phyloP scores from a whole-genome alignment of 2,113 vertebrate genomes.

The Upupa epops region DNA sequence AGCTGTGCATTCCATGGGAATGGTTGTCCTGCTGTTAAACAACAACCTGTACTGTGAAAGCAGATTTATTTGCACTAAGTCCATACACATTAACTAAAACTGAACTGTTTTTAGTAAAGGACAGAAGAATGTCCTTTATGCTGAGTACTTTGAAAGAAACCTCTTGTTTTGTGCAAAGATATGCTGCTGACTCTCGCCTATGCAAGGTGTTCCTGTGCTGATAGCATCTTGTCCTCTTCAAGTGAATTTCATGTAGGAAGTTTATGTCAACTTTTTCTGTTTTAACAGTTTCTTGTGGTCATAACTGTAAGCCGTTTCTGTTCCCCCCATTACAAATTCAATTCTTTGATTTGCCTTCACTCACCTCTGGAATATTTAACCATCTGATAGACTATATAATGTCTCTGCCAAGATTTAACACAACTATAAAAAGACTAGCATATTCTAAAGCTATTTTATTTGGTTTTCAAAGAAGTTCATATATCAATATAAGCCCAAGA shows the following conservation, averaged over 20 bases:
- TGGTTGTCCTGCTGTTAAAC: background rate
- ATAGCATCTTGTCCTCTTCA: slow-evolving; percentile 55
- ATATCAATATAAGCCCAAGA: background rate
- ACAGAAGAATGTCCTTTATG: background rate
- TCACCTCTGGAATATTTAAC: slow-evolving; percentile 11
- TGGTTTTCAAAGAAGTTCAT: background rate
- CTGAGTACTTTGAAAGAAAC: background rate
- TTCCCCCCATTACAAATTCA: slow-evolving; percentile 39
- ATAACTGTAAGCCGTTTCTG: slow-evolving; percentile 36
- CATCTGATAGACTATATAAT: background rate
- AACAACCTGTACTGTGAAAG: background rate
- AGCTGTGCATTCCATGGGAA: background rate
- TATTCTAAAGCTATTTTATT: background rate
- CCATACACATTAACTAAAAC: background rate
- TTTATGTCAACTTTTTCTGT: slow-evolving; percentile 41
- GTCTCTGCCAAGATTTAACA: background rate
- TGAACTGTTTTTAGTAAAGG: background rate
- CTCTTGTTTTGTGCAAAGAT: background rate
- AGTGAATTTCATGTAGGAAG: slow-evolving; percentile 48
- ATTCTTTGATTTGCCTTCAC: slow-evolving; percentile 50
- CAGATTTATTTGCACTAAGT: background rate
- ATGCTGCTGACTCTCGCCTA: slow-evolving; percentile 46
- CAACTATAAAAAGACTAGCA: background rate
- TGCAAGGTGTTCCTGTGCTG: slow-evolving; percentile 25
- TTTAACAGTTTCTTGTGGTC: slow-evolving; percentile 30